phyloP scores from a whole-genome alignment of 2,113 vertebrate species.

The Furnarius figulus region DNA sequence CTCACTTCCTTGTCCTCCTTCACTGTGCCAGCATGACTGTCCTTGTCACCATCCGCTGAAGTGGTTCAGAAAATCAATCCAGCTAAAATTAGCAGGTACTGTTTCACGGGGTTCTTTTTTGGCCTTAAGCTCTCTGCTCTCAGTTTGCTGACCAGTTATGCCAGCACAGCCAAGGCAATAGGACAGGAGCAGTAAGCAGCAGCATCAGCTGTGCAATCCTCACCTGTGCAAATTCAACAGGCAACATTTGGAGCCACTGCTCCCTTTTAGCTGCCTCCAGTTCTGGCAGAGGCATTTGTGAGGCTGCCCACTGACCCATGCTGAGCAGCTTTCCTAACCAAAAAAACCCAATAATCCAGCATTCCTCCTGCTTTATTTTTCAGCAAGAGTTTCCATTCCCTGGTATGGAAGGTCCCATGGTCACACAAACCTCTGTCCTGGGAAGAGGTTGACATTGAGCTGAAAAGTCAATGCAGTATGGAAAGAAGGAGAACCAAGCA shows the following conservation, averaged over 20 bases:
- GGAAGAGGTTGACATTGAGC: background rate
- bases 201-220: background rate
- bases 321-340: background rate
- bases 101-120: background rate
- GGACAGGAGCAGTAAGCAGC: background rate
- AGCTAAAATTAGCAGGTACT: background rate
- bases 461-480: background rate
- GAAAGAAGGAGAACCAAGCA: fast-evolving
- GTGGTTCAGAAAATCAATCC: background rate
- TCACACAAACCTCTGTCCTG: background rate
- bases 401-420: background rate
- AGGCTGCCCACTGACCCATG: background rate
- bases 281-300: background rate
- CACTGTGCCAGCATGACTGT: fast-evolving
- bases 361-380: background rate
- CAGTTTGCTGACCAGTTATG: background rate
- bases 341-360: background rate
- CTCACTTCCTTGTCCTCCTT: background rate
- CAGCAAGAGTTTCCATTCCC: background rate
- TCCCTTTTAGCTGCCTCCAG: background rate
- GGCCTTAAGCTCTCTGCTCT: background rate
- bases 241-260: background rate
- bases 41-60: background rate
- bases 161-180: background rate
- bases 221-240: background rate